These are phyloP conservation scores for Coelogynopora nodosa DNA, from an alignment of 2,888 invertebrate species.

Conservation along the genomic window DNA sequence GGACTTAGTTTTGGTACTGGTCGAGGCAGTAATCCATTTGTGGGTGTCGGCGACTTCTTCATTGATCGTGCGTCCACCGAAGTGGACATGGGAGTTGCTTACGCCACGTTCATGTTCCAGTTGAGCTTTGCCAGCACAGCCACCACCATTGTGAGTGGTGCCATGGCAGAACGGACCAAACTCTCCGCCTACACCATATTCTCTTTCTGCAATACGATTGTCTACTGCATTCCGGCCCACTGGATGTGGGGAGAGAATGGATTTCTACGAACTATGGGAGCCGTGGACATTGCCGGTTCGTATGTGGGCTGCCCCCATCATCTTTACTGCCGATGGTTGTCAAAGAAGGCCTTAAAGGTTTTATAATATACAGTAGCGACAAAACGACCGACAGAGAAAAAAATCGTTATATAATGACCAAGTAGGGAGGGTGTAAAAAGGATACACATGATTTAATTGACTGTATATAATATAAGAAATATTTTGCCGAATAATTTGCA, in stretches of 20 bases:
- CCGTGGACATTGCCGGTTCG: conserved; percentile 49
- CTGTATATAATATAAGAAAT: too few relatives aligned
- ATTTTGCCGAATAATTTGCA: too few relatives aligned
- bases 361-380: too few relatives aligned
- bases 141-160: conserved; percentile 56
- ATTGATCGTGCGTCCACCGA: conserved; percentile 67
- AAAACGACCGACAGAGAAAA: too few relatives aligned
- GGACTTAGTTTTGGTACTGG: conserved; percentile 75
- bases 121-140: conserved; percentile 54
- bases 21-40: conserved; percentile 71
- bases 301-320: neutral
- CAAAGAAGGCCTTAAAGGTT: too few relatives aligned
- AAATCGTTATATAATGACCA: too few relatives aligned
- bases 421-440: too few relatives aligned
- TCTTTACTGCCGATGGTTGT: conserved; percentile 36
- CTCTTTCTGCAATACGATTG: conserved; percentile 50
- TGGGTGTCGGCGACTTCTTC: conserved; percentile 78
- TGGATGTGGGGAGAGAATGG: conserved; percentile 51
- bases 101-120: conserved; percentile 83
- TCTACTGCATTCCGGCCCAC: conserved; percentile 50
- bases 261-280: conserved; percentile 50
- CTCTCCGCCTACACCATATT: conserved; percentile 54
- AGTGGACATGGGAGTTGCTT: conserved; percentile 74
- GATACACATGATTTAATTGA: too few relatives aligned
- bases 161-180: conserved; percentile 55